A percentile compares a stretch with the other conserved stretches of the same genome.
Evolutionary conservation across 1,140 invertebrate species (phyloP).

Genomic region (Steinernema khuongi): DNA sequence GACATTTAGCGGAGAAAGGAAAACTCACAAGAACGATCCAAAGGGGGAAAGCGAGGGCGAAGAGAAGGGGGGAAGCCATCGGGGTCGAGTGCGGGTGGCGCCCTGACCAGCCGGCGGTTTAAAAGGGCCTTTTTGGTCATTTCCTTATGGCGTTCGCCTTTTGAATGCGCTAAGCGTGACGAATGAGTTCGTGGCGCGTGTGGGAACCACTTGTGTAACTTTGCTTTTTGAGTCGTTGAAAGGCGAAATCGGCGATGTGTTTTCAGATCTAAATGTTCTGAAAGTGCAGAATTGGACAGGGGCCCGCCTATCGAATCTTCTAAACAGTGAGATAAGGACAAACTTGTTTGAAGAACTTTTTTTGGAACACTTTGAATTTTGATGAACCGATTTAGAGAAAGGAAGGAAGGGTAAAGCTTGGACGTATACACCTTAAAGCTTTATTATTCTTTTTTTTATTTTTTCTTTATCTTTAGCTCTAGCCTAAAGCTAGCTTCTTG

Average conservation of each 20-base stretch:
- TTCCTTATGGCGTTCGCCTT: background rate
- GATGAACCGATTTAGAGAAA: too few species aligned
- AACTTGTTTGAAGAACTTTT: too few species aligned
- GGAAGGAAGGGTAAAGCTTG: too few species aligned
- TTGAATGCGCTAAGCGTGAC: background rate
- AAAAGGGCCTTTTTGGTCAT: background rate
- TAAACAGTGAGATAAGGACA: too few species aligned
- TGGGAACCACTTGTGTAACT: background rate
- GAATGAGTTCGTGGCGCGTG: background rate
- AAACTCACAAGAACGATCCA: background rate
- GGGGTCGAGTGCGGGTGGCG: background rate
- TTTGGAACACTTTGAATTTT: too few species aligned
- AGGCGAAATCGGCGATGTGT: background rate
- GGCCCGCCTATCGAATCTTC: too few species aligned
- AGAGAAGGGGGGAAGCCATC: background rate
- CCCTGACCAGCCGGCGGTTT: background rate
- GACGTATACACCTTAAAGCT: too few species aligned
- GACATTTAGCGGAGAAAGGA: background rate
- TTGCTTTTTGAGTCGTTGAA: background rate
- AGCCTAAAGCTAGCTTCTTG: too few species aligned
- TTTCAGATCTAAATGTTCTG: too few species aligned
- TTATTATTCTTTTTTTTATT: too few species aligned
- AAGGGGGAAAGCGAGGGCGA: background rate
- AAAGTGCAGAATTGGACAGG: too few species aligned
- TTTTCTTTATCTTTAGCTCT: too few species aligned